Percentiles rank a stretch among this genome's conserved stretches.
Evolutionary conservation across 2,888 invertebrate genomes (phyloP).

Genomic region (Heliconius cydno): DNA sequence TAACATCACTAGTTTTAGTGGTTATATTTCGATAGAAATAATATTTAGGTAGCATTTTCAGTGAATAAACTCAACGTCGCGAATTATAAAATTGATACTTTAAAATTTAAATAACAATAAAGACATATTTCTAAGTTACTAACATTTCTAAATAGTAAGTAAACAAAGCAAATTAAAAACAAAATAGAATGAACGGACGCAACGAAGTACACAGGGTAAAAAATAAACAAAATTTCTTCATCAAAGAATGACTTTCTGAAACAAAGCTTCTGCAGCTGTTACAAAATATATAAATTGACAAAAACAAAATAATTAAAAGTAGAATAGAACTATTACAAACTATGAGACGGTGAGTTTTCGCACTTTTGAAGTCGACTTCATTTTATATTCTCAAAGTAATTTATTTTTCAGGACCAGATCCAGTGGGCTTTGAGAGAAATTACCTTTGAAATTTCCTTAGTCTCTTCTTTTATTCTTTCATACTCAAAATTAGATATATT

Average conservation of each 20-base stretch:
- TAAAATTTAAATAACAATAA: background rate
- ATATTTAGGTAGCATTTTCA: too few species aligned
- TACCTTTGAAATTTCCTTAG: slow-evolving; percentile 23
- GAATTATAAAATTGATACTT: too few species aligned
- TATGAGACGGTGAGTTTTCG: slow-evolving; percentile 19
- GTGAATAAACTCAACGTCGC: too few species aligned
- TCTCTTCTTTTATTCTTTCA: slow-evolving; percentile 4
- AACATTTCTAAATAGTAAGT: background rate
- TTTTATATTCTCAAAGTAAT: slow-evolving; percentile 41
- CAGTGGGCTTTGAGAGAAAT: slow-evolving; percentile 27
- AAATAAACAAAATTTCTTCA: slow-evolving; percentile 15
- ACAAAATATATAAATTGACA: slow-evolving; percentile 9
- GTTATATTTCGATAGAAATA: too few species aligned
- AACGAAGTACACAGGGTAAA: background rate
- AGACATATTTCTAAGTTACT: background rate
- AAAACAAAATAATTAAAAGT: slow-evolving; percentile 25
- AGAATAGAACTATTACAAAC: slow-evolving; percentile 16
- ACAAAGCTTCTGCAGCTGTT: slow-evolving; percentile 22
- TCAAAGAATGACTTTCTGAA: slow-evolving; percentile 23
- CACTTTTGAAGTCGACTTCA: slow-evolving; percentile 27
- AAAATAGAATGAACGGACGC: background rate
- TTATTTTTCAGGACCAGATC: slow-evolving; percentile 40
- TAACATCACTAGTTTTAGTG: too few species aligned
- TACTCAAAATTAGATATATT: background rate
- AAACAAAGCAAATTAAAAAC: background rate